Base-by-base conservation (phyloP, 2,888 invertebrate species). In the Machimus rusticus region DNA sequence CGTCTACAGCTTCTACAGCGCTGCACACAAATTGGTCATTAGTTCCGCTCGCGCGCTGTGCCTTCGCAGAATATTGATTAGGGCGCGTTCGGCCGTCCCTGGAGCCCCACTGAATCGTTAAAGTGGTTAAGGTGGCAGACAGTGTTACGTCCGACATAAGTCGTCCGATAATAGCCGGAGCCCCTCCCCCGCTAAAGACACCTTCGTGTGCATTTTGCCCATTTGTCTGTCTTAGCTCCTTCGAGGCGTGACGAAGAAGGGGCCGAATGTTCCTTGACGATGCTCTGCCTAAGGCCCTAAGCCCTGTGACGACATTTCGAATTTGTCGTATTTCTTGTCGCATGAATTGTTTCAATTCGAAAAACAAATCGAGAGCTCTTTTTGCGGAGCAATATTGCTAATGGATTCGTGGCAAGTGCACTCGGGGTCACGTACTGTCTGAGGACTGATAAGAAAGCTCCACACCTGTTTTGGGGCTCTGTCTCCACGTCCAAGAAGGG, bases 161-260 rank as follows among this genome's bases (percentile, higher is more conserved):
- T 46, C 43, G 43, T 46, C 19, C 23, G 55, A 51, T 81, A 51
- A 55, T 81, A 81, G 55, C 28, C 14, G 81, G 28, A 6, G 46
- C 19, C 31, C 81, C 81, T 51, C 46, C 55, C 46, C 43, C 28
- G 12, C 31, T 9, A 55, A 55, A 31, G 55, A 55, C 34, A 81
- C 81, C 78, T 81, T 81, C 28, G 81, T 81, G 81, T 81, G 81
- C 43, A 28, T 55, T 46, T 28, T 51, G 55, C 31, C 51, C 81
- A 55, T 81, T 81, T 81, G 81, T 55, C 81, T 51, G 81, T 6
- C 28, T 28, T 14, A 8, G 8, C 16, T 81, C 55, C 51, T 51
- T 81, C 28, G 34, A 55, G 28, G 55, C 14, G 28, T 31, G 19
- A 16, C 9, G 79, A 19, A 23, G 79, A 46, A 43, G 51, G 51